Evolutionary conservation across 1,140 invertebrate genomes (phyloP), one percentile per base, ranked within the genome.

Genomic region (Streblospio benedicti): DNA sequence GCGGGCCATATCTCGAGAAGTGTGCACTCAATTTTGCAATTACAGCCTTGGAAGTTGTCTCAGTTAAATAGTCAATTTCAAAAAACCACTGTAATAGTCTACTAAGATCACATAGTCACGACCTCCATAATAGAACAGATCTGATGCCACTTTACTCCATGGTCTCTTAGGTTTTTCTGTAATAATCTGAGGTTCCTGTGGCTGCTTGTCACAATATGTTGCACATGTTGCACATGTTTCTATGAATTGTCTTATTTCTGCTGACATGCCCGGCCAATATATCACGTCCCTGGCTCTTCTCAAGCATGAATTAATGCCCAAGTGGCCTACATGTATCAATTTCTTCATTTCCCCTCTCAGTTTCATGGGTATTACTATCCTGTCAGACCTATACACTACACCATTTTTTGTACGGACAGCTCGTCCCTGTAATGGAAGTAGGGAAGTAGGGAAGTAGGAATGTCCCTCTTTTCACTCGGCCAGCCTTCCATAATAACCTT

Each of bases 1-100:
- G 49, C n/a, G 54, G 52, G 45, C 58, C 58, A 50, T 60, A 41
- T 25, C 57, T 4, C 28, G 16, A 52, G 53, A 59, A 16, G 23
- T 16, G 1, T 20, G 5, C 3, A 23, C 41, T 54, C 3, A 54
- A n/a, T 16, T 35, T 54, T 32, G 4, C 38, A n/a, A 54, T 28
- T 23, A 54, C 52, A n/a, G 18, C 27, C 38, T 30, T 28, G 18
- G 28, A 2, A 33, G 52, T 32, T 16, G 31, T 18, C 14, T 54
- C 16, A 16, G 28, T 28, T 18, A 54, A 28, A 54, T 54, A 35
- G 31, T 54, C 52, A 32, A 54, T 28, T 27, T 54, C 52, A 54
- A 54, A 54, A 54, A 54, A 5, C 4, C 14, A 54, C 52, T 54
- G 52, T 32, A 54, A 28, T 54, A 54, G 4, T 54, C 52, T 16